Conservation (phyloP, 2,797 vertebrate genomes). For the Acanthiza pusilla region DNA sequence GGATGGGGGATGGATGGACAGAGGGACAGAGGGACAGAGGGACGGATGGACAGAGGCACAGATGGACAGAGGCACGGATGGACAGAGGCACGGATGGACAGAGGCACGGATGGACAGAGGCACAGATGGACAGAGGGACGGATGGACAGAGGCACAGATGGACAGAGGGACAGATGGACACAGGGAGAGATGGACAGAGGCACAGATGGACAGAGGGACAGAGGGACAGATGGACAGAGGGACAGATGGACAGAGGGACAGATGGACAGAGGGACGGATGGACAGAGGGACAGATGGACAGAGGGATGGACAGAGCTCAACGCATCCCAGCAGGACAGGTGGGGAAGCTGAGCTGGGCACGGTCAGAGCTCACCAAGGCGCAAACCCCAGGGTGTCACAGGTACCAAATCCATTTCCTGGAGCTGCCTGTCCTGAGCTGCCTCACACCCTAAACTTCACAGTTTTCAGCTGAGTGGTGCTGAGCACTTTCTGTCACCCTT, state of each 20-base stretch:
- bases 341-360: neutral
- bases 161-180: no score
- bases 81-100: no score
- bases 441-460: neutral
- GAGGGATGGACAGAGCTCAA: neutral
- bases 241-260: no score
- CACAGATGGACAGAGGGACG: neutral
- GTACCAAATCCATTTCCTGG: neutral
- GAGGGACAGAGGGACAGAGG: no score
- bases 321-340: rapidly evolving
- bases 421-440: neutral
- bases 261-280: neutral
- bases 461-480: neutral
- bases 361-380: neutral
- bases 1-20: no score
- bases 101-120: no score
- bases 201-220: neutral
- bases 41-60: neutral
- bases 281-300: no score
- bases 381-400: neutral
- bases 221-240: neutral
- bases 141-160: rapidly evolving
- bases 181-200: no score
- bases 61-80: neutral
- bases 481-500: neutral